phyloP scores from a whole-genome alignment of 2,888 invertebrate species.

The Polyommatus icarus region DNA sequence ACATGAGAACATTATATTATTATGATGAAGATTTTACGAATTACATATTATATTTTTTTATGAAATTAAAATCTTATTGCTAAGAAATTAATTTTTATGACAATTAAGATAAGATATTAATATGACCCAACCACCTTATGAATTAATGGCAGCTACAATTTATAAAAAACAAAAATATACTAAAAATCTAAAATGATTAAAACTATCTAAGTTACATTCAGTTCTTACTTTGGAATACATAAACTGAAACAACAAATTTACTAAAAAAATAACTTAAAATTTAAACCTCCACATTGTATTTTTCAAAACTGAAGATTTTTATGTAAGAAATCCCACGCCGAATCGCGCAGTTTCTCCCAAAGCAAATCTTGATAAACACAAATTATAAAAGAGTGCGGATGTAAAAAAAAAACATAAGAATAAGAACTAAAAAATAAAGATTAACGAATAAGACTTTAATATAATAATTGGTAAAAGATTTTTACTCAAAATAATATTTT shows the following conservation, averaged over 20 bases:
- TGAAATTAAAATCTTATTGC: too few species aligned
- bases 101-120: background rate
- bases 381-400: background rate
- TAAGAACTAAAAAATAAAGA: background rate
- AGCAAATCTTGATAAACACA: constrained; percentile 49
- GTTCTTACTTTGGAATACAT: background rate
- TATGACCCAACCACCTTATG: background rate
- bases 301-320: background rate
- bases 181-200: too few species aligned
- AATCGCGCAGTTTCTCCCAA: constrained; percentile 52
- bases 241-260: constrained; percentile 35
- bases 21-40: too few species aligned
- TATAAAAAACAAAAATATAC: too few species aligned
- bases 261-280: constrained; percentile 40
- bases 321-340: background rate
- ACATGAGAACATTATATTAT: background rate
- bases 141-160: too few species aligned
- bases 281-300: constrained; percentile 35
- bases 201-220: background rate
- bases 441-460: background rate
- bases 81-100: too few species aligned
- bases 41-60: too few species aligned
- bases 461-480: background rate
- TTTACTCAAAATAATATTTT: too few species aligned
- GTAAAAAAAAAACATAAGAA: background rate